A percentile compares a stretch with the other conserved stretches of the same genome.
phyloP scores from a whole-genome alignment of 1,140 invertebrate species.

The Drosophila cardini region DNA sequence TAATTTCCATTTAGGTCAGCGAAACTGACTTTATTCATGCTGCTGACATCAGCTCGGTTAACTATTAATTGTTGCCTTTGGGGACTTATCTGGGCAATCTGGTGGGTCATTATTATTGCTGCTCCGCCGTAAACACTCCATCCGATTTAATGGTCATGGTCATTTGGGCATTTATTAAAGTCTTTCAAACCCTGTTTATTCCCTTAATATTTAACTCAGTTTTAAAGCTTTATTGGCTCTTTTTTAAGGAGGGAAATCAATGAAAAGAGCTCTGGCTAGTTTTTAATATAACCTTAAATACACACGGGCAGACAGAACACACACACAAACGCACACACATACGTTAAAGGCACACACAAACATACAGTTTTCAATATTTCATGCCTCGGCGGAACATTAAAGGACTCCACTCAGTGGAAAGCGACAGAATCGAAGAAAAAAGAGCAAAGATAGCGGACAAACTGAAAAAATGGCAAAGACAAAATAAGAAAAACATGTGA shows the following conservation, averaged over 20 bases:
- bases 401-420: slow-evolving; percentile 38
- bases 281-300: slow-evolving; percentile 35
- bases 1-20: slow-evolving; percentile 48
- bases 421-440: slow-evolving; percentile 55
- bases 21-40: slow-evolving; percentile 14
- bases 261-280: slow-evolving; percentile 19
- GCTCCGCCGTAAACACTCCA: background rate
- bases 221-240: slow-evolving; percentile 10
- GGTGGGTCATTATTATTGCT: slow-evolving; percentile 22
- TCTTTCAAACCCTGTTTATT: background rate
- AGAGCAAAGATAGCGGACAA: slow-evolving; percentile 54
- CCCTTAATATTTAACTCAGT: slow-evolving; percentile 1
- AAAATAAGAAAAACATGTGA: slow-evolving; percentile 31
- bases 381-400: slow-evolving; percentile 55
- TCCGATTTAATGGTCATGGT: slow-evolving; percentile 30
- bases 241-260: slow-evolving; percentile 12
- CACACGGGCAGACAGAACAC: background rate
- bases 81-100: slow-evolving; percentile 21
- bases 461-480: slow-evolving; percentile 28
- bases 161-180: slow-evolving; percentile 28
- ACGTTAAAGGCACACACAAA: background rate
- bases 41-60: slow-evolving; percentile 24
- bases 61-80: slow-evolving; percentile 38
- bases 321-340: background rate
- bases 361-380: slow-evolving; percentile 68